phyloP scores from a whole-genome alignment of 37 sponge, comb jelly and placozoan species.

The Oopsacas minuta region DNA sequence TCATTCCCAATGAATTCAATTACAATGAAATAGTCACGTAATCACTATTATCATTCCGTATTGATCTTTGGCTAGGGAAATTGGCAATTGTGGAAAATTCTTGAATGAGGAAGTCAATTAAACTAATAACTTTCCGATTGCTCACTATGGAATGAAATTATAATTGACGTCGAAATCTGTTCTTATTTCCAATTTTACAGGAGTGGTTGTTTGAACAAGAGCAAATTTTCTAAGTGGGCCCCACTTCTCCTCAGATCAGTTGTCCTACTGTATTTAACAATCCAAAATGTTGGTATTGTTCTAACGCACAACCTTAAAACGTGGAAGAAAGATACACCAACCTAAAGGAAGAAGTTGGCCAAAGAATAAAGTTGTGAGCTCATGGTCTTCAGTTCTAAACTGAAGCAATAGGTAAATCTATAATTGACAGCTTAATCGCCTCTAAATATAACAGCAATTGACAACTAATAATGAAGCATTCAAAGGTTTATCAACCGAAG shows the following conservation, averaged over 20 bases:
- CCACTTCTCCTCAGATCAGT: not conserved
- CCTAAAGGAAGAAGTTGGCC: not conserved
- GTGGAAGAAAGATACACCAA: not conserved
- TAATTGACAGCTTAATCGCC: not conserved
- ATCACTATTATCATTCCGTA: not conserved
- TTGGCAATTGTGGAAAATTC: not conserved
- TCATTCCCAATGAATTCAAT: not conserved
- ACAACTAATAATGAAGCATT: conserved; percentile 7
- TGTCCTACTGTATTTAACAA: no score
- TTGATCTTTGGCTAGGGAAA: not conserved
- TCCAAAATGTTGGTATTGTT: no score
- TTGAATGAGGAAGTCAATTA: not conserved
- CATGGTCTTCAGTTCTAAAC: not conserved
- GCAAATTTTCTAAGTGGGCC: not conserved
- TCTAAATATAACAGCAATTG: not conserved
- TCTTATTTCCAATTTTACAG: not conserved
- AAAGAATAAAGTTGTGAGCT: not conserved
- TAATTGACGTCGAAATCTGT: not conserved
- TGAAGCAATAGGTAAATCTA: no score
- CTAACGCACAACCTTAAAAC: no score
- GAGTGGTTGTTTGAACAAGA: not conserved
- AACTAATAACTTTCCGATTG: not conserved
- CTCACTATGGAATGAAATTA: not conserved
- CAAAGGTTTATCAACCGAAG: not conserved
- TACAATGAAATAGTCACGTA: not conserved